phyloP scores from a whole-genome alignment of 2,113 vertebrate species.

The Turdus rufiventris region DNA sequence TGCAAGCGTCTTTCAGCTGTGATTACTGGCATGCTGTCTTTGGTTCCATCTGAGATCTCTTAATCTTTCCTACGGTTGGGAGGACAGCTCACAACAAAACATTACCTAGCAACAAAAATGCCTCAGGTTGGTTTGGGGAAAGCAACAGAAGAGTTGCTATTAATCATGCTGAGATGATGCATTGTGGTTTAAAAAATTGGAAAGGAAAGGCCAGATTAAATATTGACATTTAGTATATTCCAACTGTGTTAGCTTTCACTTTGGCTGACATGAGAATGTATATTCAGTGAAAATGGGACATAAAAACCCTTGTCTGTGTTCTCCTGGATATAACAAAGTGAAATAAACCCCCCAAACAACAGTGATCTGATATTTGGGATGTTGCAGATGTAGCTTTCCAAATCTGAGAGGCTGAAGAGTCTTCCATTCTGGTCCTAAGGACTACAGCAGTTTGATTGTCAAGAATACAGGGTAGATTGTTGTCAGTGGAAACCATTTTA shows the following conservation, averaged over 20 bases:
- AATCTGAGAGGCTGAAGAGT: background rate
- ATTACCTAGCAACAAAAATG: constrained; percentile 64
- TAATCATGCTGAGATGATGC: constrained; percentile 48
- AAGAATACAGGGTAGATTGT: background rate
- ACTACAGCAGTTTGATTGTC: background rate
- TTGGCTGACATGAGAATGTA: constrained; percentile 35
- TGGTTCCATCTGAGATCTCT: constrained; percentile 50
- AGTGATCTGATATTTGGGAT: background rate
- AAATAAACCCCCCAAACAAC: background rate
- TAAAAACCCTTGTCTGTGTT: background rate
- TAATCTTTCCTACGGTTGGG: constrained; percentile 16
- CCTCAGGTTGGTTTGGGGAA: constrained; percentile 21
- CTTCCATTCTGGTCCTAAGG: background rate
- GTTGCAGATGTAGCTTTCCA: background rate
- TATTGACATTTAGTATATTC: constrained; percentile 54
- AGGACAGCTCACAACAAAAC: constrained; percentile 40
- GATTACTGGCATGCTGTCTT: constrained; percentile 25
- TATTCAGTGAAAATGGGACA: constrained; percentile 31
- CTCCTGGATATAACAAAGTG: background rate
- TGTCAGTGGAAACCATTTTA: background rate
- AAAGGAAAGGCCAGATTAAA: constrained; percentile 63
- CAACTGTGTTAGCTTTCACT: constrained; percentile 55
- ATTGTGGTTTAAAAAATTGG: constrained; percentile 48
- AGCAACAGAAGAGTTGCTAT: constrained; percentile 14
- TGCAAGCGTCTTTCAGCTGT: constrained; percentile 6